Evolutionary conservation across 2,888 invertebrate species (phyloP), one percentile per base, ranked within the genome.

Genomic region (Cosmia trapezina): DNA sequence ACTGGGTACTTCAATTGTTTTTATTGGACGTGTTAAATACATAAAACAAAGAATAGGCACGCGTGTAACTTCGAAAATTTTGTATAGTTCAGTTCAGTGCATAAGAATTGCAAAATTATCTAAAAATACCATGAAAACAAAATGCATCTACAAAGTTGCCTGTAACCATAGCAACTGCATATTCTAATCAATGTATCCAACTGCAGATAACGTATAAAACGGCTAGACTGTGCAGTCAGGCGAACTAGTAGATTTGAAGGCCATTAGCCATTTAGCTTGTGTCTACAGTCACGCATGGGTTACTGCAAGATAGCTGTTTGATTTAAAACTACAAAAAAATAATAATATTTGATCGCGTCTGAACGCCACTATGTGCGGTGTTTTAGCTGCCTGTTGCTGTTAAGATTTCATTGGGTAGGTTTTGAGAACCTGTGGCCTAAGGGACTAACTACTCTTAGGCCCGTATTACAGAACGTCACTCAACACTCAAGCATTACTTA

Each of bases 221-320:
- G 9, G 8, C 53, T 43, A 59, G 28, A 28, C 45, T 17, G 45
- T 37, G 59, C 68, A 68, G 77, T 77, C 19, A 75, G 33, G 69
- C 78, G 74, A 68, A 22, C 43, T 43, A 43, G 22, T 53, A 14
- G 28, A 47, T 51, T 43, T 54, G 78, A 78, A 78, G 78, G 78
- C 60, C 70, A 47, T 61, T 70, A 54, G 53, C 53, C 19, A 70
- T 33, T 33, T 33, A 77, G 47, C 33, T 49, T 17, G n/a, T 22
- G 14, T 60, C 43, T 57, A 56, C 4, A 14, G 70, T 54, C 70
- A 60, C 14, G 60, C 69, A 54, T 54, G 60, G 6, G 11, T 49
- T 22, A 12, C 19, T 76, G 0, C 22, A 45, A 64, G 41, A 53
- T 22, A 22, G 4, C 4, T 37, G 12, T 43, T 54, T 53, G 28